These are phyloP conservation scores for Zaprionus ornatus DNA, from an alignment of 1,140 invertebrate genomes.

Conservation along the genomic window DNA sequence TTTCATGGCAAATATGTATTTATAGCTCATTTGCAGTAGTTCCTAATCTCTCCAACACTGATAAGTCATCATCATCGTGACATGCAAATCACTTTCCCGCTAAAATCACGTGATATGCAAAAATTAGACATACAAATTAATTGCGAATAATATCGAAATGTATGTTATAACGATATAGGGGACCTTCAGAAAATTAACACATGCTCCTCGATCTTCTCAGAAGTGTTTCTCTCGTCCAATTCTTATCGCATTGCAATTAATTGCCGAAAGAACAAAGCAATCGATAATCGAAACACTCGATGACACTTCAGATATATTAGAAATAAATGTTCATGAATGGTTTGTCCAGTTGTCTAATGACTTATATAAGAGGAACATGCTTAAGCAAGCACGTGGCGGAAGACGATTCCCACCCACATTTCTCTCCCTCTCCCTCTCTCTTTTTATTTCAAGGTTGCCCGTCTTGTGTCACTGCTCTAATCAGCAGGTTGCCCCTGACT, in stretches of 20 bases:
- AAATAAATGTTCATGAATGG: slow-evolving; percentile 32
- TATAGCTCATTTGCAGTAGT: neutral
- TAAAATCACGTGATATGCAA: slow-evolving; percentile 30
- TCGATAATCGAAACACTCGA: slow-evolving; percentile 2
- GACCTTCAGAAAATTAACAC: slow-evolving; percentile 9
- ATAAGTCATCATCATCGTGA: neutral
- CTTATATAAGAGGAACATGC: slow-evolving; percentile 13
- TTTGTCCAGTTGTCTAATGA: slow-evolving; percentile 14
- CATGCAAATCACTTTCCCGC: neutral
- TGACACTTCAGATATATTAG: neutral
- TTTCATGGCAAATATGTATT: neutral
- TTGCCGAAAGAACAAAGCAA: slow-evolving; percentile 19
- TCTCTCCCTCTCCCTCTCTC: neutral
- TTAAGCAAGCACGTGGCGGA: slow-evolving; percentile 11
- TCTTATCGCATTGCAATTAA: slow-evolving; percentile 23
- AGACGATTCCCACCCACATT: slow-evolving; percentile 32
- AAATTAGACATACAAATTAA: slow-evolving; percentile 30
- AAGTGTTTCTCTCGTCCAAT: slow-evolving; percentile 16
- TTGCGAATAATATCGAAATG: slow-evolving; percentile 9
- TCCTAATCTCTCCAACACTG: neutral
- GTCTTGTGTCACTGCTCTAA: slow-evolving; percentile 19
- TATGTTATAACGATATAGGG: neutral
- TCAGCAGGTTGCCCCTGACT: slow-evolving; percentile 49
- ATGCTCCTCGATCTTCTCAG: neutral
- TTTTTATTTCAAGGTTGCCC: slow-evolving; percentile 23